A percentile compares a stretch with the other conserved stretches of the same genome.
phyloP scores from a whole-genome alignment of 2,113 vertebrate species.

The Chlorocebus sabaeus region DNA sequence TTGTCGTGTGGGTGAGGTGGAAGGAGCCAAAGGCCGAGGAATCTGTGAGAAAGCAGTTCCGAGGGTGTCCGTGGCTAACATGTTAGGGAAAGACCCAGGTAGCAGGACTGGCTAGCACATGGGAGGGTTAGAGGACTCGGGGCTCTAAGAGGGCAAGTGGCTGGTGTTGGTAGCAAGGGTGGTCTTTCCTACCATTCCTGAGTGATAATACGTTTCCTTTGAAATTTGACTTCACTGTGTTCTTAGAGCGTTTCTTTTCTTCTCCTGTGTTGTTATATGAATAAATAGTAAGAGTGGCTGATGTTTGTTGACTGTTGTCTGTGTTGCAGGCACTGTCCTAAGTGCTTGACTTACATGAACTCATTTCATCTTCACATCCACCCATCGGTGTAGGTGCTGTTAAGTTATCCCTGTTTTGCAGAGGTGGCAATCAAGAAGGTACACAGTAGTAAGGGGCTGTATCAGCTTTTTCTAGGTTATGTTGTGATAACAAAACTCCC shows the following conservation, averaged over 20 bases:
- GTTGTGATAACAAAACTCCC: not conserved
- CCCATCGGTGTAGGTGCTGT: rapidly evolving
- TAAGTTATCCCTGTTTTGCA: not conserved
- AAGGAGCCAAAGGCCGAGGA: not conserved
- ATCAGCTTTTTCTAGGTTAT: not conserved
- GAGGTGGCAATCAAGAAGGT: not conserved
- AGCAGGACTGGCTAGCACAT: not conserved
- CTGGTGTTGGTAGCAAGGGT: no score
- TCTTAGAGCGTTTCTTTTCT: not conserved
- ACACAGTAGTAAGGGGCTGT: not conserved
- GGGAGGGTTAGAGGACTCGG: rapidly evolving
- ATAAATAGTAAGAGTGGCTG: not conserved
- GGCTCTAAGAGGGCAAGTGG: not conserved
- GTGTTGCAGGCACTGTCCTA: not conserved
- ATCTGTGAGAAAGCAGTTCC: not conserved
- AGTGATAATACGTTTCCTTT: not conserved
- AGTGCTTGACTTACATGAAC: not conserved
- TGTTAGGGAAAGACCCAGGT: rapidly evolving
- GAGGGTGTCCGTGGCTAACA: rapidly evolving
- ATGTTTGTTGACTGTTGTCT: not conserved
- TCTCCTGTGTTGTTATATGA: not conserved
- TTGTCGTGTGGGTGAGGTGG: not conserved
- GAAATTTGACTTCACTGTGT: not conserved
- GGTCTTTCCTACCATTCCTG: not conserved
- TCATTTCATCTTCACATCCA: not conserved